Base-by-base conservation (phyloP, 2,113 vertebrate genomes). In the Leiothrix lutea region DNA sequence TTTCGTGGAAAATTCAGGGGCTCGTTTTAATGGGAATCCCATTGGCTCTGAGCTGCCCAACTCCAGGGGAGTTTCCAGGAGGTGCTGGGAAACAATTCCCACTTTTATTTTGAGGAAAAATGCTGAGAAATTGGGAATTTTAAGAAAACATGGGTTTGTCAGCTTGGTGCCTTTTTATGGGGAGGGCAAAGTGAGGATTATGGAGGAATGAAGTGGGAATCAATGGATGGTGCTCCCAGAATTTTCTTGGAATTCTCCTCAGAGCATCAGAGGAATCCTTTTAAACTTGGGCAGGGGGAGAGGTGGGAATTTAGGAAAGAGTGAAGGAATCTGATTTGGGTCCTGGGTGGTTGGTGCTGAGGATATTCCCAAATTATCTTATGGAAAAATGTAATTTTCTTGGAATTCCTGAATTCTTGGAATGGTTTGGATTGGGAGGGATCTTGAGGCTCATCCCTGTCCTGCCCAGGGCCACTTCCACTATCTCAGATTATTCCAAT, bases 51-150 rank as follows among this genome's bases (percentile, higher is more conserved):
- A 29, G 33, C n/a, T 61, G 35, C 54, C 12, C 36, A 24, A 0
- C 17, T 56, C 23, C 29, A 53, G 45, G 31, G 19, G 23, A 1
- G 9, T 19, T 80, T 69, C 28, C n/a, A 26, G 23, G 24, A 35
- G 24, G 5, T 51, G n/a, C 17, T 24, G 17, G 14, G n/a, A 35
- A 19, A 51, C 8, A 1, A 4, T 62, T 66, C 23, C 33, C 0
- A 1, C 6, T 58, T 73, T 38, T 29, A 5, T 19, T 60, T 45
- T 0, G 4, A n/a, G 53, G 40, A 9, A 7, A 45, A 45, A 22
- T 9, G 24, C 33, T 7, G 24, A 22, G 10, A 45, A 73, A 45
- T 28, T 8, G 18, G 53, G 44, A 58, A 36, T 67, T 31, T 22
- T 16, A 5, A 5, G n/a, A 9, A 35, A 57, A 35, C 3, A 3